Evolutionary conservation across 1,140 invertebrate genomes (phyloP).

Genomic region (Sinella curviseta): DNA sequence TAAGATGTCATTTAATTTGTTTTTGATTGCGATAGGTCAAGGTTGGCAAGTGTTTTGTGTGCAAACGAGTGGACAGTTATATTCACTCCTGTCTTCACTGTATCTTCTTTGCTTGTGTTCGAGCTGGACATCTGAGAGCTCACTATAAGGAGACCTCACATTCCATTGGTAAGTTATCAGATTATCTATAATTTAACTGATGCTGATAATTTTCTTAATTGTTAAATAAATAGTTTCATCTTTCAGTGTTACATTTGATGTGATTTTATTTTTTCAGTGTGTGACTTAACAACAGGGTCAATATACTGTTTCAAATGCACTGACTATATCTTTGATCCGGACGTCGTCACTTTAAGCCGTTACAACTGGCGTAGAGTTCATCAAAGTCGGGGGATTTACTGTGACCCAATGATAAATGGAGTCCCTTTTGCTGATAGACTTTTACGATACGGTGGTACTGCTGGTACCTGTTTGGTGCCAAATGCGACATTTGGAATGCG

Average conservation of each 20-base stretch:
- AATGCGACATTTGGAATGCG: constrained; percentile 64
- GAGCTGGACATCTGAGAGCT: constrained; percentile 76
- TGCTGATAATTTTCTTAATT: background rate
- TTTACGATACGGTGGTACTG: background rate
- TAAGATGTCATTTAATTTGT: background rate
- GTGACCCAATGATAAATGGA: constrained; percentile 10
- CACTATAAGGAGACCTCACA: constrained; percentile 80
- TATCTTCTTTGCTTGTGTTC: constrained; percentile 86
- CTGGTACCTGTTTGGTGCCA: constrained; percentile 1
- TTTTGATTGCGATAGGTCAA: constrained; percentile 17
- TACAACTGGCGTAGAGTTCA: constrained; percentile 60
- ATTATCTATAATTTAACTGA: background rate
- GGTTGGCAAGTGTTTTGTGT: constrained; percentile 35
- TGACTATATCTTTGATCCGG: constrained; percentile 86
- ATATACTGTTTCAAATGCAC: constrained; percentile 87
- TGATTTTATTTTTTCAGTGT: constrained; percentile 38
- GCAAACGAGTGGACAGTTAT: constrained; percentile 33
- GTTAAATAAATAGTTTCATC: background rate
- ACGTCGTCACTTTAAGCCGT: constrained; percentile 64
- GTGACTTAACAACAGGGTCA: constrained; percentile 81
- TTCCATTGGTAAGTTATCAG: constrained; percentile 63
- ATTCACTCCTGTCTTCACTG: constrained; percentile 89
- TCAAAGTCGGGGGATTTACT: constrained; percentile 52
- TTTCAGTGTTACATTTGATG: background rate
- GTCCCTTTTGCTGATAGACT: background rate